phyloP scores from a whole-genome alignment of 2,797 vertebrate genomes.

The Silurus lanzhouensis region DNA sequence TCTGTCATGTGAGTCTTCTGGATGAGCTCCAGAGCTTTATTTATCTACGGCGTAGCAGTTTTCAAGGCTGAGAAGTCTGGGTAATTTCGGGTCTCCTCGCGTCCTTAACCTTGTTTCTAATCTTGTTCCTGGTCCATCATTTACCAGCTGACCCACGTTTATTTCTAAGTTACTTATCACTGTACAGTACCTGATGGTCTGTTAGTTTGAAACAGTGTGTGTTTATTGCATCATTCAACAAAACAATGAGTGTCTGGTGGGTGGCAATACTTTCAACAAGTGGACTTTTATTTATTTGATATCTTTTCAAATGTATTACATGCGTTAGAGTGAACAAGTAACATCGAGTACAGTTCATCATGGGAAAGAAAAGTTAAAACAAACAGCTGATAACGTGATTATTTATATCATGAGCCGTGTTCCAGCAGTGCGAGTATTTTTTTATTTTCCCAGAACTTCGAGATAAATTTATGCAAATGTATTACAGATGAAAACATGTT shows the following conservation, averaged over 20 bases:
- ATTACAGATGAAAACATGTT: not conserved
- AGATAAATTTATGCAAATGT: conserved; percentile 3
- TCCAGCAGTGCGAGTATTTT: not conserved
- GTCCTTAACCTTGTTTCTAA: conserved; percentile 43
- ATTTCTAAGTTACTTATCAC: conserved; percentile 25
- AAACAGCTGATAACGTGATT: conserved; percentile 39
- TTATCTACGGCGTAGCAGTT: conserved; percentile 31
- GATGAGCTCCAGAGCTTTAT: conserved; percentile 35
- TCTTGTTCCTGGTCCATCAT: conserved; percentile 37
- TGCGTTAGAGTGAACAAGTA: not conserved
- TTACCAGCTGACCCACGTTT: conserved; percentile 33
- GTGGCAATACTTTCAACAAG: not conserved
- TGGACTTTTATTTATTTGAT: not conserved
- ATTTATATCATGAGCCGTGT: conserved; percentile 27
- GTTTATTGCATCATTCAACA: not conserved
- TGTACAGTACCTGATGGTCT: conserved; percentile 35
- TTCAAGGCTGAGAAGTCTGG: conserved; percentile 29
- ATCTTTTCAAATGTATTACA: not conserved
- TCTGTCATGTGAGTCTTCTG: conserved; percentile 43
- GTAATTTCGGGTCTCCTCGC: not conserved
- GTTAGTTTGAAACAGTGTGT: not conserved
- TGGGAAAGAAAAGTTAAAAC: conserved; percentile 28
- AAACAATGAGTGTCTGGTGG: not conserved
- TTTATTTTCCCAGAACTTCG: conserved; percentile 4
- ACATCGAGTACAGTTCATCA: conserved; percentile 18